Base-by-base conservation (phyloP, 2,888 invertebrate species). In the Stenodera caucasica region DNA sequence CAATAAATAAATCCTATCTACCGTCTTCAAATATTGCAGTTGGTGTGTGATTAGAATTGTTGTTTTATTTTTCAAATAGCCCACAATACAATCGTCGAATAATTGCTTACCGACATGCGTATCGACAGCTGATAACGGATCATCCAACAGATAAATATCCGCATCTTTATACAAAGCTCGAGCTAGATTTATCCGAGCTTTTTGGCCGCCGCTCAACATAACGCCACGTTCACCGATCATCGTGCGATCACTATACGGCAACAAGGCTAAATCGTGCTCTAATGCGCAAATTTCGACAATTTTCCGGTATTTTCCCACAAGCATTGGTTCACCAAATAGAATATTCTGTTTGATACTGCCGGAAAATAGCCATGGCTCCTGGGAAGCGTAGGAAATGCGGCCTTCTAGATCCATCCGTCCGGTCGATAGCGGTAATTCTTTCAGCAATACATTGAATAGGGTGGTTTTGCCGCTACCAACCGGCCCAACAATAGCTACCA, bases 31-130 rank as follows among this genome's bases (percentile, higher is more conserved):
- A 72, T 88, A 88, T 74, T 88, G 87, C 69, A 88, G 77, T 76
- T 88, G 88, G 71, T 88, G 88, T 0, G 92, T 93, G 66, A 91
- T 89, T 21, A 92, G 83, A 51, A 92, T 85, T 26, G 88, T 80
- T 1, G 90, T 88, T 72, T 89, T 86, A 63, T 86, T 82, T 11
- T 84, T 81, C 66, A 92, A 80, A 70, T 86, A 86, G 5, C 50
- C 51, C 5, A 32, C 7, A 11, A 63, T 49, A 30, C 56, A 56
- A n/a, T 63, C 30, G 29, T 89, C 84, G 76, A 90, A 91, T 5
- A 88, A 78, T 68, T 87, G 84, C 29, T 85, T 82, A 0, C 88
- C 88, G 0, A 91, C 90, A 57, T 85, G 85, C 0, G 88, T 82
- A 70, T 91, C 91, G 0, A 69, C 90, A 90, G 0, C 89, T 3